These are phyloP conservation scores for Poicephalus gulielmi DNA, from an alignment of 2,113 vertebrate genomes.

Conservation along the genomic window DNA sequence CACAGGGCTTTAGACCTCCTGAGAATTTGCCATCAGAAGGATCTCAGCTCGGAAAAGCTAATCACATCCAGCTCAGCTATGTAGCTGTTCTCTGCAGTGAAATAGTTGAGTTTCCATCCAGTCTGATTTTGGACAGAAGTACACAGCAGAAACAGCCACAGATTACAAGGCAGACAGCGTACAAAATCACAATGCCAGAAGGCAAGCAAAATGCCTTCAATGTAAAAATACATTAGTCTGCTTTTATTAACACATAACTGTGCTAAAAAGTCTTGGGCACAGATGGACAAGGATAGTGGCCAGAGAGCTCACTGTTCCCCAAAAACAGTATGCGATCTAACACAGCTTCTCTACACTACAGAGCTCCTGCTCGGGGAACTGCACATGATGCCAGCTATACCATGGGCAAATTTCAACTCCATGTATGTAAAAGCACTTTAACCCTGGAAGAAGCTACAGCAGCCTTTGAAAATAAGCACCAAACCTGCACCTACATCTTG, in stretches of 20 bases:
- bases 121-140: not conserved
- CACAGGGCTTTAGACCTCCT: not conserved
- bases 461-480: not conserved
- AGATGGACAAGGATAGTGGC: rapidly evolving
- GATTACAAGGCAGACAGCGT: not conserved
- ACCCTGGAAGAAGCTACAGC: not conserved
- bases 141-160: not conserved
- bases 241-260: not conserved
- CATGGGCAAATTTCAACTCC: not conserved
- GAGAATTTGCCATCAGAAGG: not conserved
- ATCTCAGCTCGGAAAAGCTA: not conserved
- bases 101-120: rapidly evolving
- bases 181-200: not conserved
- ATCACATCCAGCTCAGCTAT: not conserved
- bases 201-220: not conserved
- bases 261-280: not conserved
- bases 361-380: rapidly evolving
- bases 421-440: not conserved
- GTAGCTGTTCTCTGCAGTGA: not conserved
- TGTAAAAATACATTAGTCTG: not conserved
- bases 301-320: not conserved
- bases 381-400: not conserved
- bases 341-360: rapidly evolving
- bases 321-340: rapidly evolving
- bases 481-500: not conserved